Percentiles rank a stretch among this genome's conserved stretches.
These are phyloP conservation scores for Hafferia zeledoni DNA, from an alignment of 2,797 vertebrate genomes.

Conservation along the genomic window DNA sequence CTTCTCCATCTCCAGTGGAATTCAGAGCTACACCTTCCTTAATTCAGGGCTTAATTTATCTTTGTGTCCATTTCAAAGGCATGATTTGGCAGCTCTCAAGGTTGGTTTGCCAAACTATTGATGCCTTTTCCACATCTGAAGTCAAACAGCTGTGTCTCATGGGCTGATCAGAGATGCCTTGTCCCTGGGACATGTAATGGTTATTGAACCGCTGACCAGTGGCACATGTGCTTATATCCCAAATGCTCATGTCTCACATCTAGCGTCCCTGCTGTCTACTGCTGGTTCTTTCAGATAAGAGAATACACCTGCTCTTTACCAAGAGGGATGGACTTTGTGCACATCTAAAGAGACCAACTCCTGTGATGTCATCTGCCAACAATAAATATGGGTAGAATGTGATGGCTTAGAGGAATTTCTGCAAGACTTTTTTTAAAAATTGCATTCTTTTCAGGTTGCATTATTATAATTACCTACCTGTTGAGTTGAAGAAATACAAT, in stretches of 20 bases:
- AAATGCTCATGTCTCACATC: not conserved
- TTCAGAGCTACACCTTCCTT: not conserved
- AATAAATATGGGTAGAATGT: not conserved
- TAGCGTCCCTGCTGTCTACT: not conserved
- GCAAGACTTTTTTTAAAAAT: not conserved
- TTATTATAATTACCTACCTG: not conserved
- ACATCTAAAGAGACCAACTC: not conserved
- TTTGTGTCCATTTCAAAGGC: not conserved
- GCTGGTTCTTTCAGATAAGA: not conserved
- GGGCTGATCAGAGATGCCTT: not conserved
- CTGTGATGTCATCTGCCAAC: not conserved
- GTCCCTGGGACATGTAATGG: accelerated
- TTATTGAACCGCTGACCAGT: not conserved
- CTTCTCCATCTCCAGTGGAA: not conserved
- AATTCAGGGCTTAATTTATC: slow-evolving; percentile 4
- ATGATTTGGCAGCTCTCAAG: not conserved
- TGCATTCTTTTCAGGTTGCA: not conserved
- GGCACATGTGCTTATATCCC: accelerated
- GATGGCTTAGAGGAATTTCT: not conserved
- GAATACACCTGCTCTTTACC: not conserved
- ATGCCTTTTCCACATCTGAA: not conserved
- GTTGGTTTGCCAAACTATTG: not conserved
- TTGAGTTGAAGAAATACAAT: not conserved
- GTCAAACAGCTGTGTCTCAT: not conserved
- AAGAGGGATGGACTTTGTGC: not conserved